Percentiles rank a stretch among this genome's conserved stretches.
Evolutionary conservation across 2,888 invertebrate species (phyloP).

Genomic region (Branchinecta sandiegonensis): DNA sequence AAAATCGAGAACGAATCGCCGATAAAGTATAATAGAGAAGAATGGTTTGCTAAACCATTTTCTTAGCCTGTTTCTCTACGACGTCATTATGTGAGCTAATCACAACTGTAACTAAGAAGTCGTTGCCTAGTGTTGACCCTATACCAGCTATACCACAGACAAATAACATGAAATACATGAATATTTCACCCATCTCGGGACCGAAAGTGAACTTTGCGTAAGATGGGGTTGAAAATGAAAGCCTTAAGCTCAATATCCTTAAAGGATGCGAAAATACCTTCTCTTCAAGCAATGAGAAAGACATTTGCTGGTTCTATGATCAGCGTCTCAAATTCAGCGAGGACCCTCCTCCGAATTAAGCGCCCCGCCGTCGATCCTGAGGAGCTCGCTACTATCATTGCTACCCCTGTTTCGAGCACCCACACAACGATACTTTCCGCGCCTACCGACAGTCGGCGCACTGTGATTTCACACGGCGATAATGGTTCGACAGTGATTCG

Average conservation of each 20-base stretch:
- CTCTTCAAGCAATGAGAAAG: background rate
- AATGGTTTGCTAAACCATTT: no score
- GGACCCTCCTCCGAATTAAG: background rate
- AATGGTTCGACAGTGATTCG: conserved; percentile 1
- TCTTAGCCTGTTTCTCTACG: no score
- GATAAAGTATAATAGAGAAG: no score
- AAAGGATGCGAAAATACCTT: background rate
- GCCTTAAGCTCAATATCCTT: background rate
- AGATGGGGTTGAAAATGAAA: conserved; percentile 13
- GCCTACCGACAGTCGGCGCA: background rate
- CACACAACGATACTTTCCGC: background rate
- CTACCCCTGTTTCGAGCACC: background rate
- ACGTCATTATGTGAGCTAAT: no score
- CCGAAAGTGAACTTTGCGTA: no score
- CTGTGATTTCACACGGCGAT: background rate
- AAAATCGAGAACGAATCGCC: no score
- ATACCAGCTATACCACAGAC: no score
- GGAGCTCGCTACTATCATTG: background rate
- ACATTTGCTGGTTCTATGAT: conserved; percentile 10
- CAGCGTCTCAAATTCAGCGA: background rate
- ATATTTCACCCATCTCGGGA: no score
- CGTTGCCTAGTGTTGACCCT: no score
- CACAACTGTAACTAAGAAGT: no score
- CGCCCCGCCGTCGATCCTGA: background rate
- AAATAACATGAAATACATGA: no score